Base-by-base conservation (phyloP, 2,113 vertebrate species). In the Tamias sibiricus region DNA sequence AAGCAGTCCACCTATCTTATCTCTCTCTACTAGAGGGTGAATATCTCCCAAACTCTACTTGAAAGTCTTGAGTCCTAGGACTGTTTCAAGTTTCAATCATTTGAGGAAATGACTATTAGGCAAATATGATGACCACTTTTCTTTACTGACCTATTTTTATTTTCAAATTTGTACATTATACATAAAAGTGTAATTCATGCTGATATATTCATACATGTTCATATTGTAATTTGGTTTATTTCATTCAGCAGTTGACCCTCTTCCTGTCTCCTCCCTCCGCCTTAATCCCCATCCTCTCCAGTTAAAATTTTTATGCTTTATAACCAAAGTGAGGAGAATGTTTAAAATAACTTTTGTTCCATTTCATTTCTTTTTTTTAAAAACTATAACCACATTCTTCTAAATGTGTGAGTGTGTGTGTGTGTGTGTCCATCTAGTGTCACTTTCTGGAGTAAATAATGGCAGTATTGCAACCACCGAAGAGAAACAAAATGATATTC, bases 21-120 rank as follows among this genome's bases (percentile, higher is more conserved):
- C 2, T 75, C 40, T 35, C n/a, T 64, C n/a, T 59, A 74, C 5
- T 30, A 4, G n/a, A 96, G 26, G 37, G 16, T 30, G 32, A 52
- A n/a, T 19, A 80, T 74, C 14, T 90, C 32, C 20, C 59, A 79
- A 79, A 54, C 16, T 19, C 24, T 37, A 66, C 57, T 91, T 84
- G 35, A 80, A 47, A 95, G 28, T 89, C n/a, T 87, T 87, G 66
- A 96, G 76, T 87, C 26, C 42, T 75, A 75, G 64, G 24, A 76
- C 6, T 44, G 64, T 57, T 89, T 59, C 37, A 79, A 64, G 12
- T 42, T 90, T 24, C 10, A 66, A 17, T 69, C 26, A 90, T 52
- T 11, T 8, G 7, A 66, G 40, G 37, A 94, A 89, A n/a, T n/a
- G 16, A 68, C 57, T 35, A 35, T 57, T 85, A 72, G 62, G 52